Percentiles rank a stretch among this genome's conserved stretches.
Evolutionary conservation across 2,797 vertebrate species (phyloP).

Genomic region (Manis javanica): DNA sequence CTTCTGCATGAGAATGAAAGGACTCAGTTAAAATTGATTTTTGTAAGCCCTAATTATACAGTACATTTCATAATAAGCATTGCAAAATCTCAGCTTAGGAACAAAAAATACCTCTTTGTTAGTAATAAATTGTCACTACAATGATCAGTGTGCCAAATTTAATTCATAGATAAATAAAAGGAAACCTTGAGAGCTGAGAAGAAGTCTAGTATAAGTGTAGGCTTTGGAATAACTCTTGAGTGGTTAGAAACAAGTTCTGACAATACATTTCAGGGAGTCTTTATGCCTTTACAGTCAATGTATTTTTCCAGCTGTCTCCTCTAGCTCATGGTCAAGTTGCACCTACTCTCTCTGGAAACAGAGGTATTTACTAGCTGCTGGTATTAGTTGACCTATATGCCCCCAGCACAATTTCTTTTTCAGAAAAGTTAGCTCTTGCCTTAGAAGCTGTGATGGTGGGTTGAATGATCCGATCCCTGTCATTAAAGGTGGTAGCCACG

Average conservation of each 20-base stretch:
- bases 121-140: constrained; percentile 73
- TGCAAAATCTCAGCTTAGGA: constrained; percentile 74
- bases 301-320: not conserved
- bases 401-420: constrained; percentile 39
- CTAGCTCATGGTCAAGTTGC: not conserved
- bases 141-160: constrained; percentile 69
- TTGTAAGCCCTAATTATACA: constrained; percentile 73
- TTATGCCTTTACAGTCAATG: not conserved
- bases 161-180: constrained; percentile 75
- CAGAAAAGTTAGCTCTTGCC: constrained; percentile 40
- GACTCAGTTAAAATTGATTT: constrained; percentile 73
- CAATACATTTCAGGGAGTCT: not conserved
- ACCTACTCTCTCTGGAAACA: not conserved
- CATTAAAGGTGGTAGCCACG: constrained; percentile 71
- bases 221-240: not conserved
- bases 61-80: constrained; percentile 77
- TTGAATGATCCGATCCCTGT: constrained; percentile 60
- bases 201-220: not conserved
- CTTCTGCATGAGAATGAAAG: constrained; percentile 53
- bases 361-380: not conserved
- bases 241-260: not conserved
- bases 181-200: constrained; percentile 54
- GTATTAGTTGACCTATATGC: not conserved
- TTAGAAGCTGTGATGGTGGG: constrained; percentile 47
- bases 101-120: constrained; percentile 72